Evolutionary conservation across 2,888 invertebrate genomes (phyloP), one percentile per base, ranked within the genome.

Genomic region (Cylindroiulus punctatus): DNA sequence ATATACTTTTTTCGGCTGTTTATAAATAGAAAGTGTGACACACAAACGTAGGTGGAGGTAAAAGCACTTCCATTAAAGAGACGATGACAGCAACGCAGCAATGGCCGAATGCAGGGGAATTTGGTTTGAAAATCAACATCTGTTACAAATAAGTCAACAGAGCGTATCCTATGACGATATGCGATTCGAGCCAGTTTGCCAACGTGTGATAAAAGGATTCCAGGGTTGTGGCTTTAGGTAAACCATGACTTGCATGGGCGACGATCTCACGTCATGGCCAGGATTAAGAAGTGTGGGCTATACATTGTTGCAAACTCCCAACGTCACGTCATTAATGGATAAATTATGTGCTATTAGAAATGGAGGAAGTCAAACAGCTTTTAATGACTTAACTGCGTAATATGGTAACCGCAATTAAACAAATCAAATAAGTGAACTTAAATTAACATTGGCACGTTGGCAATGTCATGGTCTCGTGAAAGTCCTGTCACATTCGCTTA

Each of bases 21-120:
- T 83, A 83, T n/a, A 83, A 83, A 83, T 83, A 83, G 83, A 83
- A 83, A 40, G 83, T 83, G 44, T 83, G 83, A 83, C 83, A 83
- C 83, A 83, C 40, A n/a, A 83, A 83, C 83, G 83, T 83, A 76
- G 76, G 76, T 76, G 76, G 76, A 76, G 76, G 76, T 76, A 76
- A 76, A 76, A 30, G 76, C 76, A 76, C 76, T 76, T 26, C 76
- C 76, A 76, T 76, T 76, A 76, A 76, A 76, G 76, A 76, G 76
- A 76, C 76, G 76, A 76, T 76, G 76, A 76, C 76, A 76, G 76
- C 76, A 30, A 17, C 10, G 76, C 14, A n/a, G n/a, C n/a, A n/a
- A n/a, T 30, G 26, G 10, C 1, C 14, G 76, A 76, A 30, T 30
- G 30, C 30, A 30, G 76, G 30, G 76, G 76, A 76, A 76, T 76